Evolutionary conservation across 2,113 vertebrate genomes (phyloP), one percentile per base, ranked within the genome.

Genomic region (Ceratotherium simum): DNA sequence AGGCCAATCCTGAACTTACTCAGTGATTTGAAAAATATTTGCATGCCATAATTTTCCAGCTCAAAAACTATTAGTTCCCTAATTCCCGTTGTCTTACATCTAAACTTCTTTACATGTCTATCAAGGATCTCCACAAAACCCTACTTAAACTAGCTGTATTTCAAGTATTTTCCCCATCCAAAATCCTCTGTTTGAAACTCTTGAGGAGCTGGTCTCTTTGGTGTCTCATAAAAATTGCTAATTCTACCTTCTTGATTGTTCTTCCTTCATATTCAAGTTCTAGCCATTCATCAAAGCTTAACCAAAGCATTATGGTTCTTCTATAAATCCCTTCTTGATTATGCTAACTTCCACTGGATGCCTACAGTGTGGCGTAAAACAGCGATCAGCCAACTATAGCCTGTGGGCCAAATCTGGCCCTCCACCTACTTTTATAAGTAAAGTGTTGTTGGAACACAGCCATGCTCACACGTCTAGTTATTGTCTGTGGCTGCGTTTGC

Each of bases 11-110:
- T 60, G 10, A 42, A 73, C 46, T 76, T 65, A 69, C 48, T 76
- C 39, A 76, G 39, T 78, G 60, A 84, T 84, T 60, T 58, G 33
- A 90, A 82, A 91, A 86, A 72, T 82, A 69, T 73, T 96, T 88
- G 6, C 13, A 27, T 65, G 20, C 25, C n/a, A 17, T 91, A 39
- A 76, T 56, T 95, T 90, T 92, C 56, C 16, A 94, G 56, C 12
- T 95, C 25, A 72, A 27, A 96, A 91, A 58, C 29, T n/a, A 17
- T 86, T n/a, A n/a, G 21, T 10, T 93, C 21, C 46, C 62, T 69
- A 17, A 18, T 91, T 95, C 21, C 39, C 48, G 58, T 67, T 18
- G 2, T 95, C 48, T 81, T 72, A 81, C 29, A 39, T 64, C 10
- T 64, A 70, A 87, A 78, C 16, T 65, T 83, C 33, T 90, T 94